phyloP scores from a whole-genome alignment of 1,140 invertebrate genomes.

The Heliconius congener region DNA sequence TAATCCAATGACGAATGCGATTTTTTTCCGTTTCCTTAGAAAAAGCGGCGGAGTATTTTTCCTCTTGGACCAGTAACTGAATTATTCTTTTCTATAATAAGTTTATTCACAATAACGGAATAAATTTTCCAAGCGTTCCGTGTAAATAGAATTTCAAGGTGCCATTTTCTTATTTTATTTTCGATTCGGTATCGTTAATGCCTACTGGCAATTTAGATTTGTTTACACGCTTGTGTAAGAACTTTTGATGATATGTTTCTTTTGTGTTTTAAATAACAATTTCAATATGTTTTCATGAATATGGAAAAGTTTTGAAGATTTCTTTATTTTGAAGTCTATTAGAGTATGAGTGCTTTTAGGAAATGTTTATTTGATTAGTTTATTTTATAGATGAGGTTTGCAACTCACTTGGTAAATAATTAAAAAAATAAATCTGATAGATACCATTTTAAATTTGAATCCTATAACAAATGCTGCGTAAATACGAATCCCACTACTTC shows the following conservation, averaged over 20 bases:
- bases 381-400: no score
- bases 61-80: slow-evolving; percentile 58
- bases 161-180: slow-evolving; percentile 20
- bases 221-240: slow-evolving; percentile 14
- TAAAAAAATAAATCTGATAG: no score
- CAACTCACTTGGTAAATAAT: no score
- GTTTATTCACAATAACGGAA: slow-evolving; percentile 73
- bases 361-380: no score
- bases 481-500: no score
- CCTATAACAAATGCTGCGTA: no score
- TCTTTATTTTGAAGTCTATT: no score
- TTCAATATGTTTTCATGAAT: background rate
- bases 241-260: background rate
- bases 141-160: slow-evolving; percentile 47
- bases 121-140: slow-evolving; percentile 53
- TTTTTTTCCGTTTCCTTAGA: slow-evolving; percentile 52
- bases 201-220: slow-evolving; percentile 37
- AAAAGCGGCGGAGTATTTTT: slow-evolving; percentile 52
- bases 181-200: slow-evolving; percentile 35
- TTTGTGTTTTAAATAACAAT: slow-evolving; percentile 1
- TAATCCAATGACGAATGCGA: slow-evolving; percentile 70
- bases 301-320: no score
- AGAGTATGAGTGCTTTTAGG: no score
- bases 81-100: slow-evolving; percentile 77
- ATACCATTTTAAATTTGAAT: no score